Percentiles rank a stretch among this genome's conserved stretches.
Evolutionary conservation across 2,888 invertebrate genomes (phyloP).

Genomic region (Brenthis ino): DNA sequence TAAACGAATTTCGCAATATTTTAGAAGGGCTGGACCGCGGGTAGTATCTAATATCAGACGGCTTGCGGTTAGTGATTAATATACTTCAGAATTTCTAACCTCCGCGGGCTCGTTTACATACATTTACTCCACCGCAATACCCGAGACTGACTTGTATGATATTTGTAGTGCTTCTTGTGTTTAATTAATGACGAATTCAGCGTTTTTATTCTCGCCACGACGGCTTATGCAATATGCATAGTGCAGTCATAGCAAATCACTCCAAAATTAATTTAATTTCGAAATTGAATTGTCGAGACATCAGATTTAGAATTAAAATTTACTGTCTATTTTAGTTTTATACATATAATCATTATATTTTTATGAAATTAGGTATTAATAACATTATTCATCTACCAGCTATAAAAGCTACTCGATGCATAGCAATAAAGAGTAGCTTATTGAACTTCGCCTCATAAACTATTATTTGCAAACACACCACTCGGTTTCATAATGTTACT

Average conservation of each 20-base stretch:
- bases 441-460: no score
- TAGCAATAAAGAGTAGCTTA: no score
- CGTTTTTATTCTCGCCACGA: background rate
- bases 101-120: constrained; percentile 12
- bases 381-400: no score
- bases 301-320: no score
- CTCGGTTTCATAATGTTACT: no score
- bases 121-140: constrained; percentile 24
- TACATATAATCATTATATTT: no score
- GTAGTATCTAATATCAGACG: background rate
- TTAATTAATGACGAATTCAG: background rate
- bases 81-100: constrained; percentile 21
- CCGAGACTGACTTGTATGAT: constrained; percentile 4
- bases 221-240: background rate
- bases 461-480: background rate
- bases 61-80: constrained; percentile 22
- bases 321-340: no score
- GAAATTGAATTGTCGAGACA: no score
- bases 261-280: background rate
- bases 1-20: constrained; percentile 9
- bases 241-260: background rate
- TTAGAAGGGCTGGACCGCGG: constrained; percentile 11
- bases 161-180: constrained; percentile 1
- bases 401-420: no score
- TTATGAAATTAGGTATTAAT: no score